A percentile compares a stretch with the other conserved stretches of the same genome.
These are phyloP conservation scores for Drosophila nigromelanica DNA, from an alignment of 1,140 invertebrate genomes.

Conservation along the genomic window DNA sequence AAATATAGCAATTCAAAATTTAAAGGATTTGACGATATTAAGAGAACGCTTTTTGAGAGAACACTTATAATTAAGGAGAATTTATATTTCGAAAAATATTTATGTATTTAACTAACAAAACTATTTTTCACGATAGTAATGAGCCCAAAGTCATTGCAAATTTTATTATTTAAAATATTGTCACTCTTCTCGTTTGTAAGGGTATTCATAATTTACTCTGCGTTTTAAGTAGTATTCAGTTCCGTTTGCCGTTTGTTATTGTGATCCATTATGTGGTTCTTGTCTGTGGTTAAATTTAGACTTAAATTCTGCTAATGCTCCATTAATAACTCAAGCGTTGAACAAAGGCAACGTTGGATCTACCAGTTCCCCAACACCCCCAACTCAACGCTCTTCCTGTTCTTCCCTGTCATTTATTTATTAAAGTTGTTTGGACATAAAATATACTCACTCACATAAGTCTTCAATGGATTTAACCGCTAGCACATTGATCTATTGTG, in stretches of 20 bases:
- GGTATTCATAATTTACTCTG: constrained; percentile 2
- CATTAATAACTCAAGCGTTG: constrained; percentile 74
- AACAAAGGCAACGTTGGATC: constrained; percentile 43
- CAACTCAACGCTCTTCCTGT: constrained; percentile 5
- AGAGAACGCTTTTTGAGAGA: too few species aligned
- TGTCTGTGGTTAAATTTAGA: constrained; percentile 36
- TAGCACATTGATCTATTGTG: constrained; percentile 42
- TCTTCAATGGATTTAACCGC: constrained; percentile 11
- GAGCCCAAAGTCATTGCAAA: not conserved
- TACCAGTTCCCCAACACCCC: not conserved
- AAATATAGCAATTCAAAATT: too few species aligned
- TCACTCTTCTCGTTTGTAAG: not conserved
- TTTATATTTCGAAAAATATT: too few species aligned
- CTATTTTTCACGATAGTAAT: too few species aligned
- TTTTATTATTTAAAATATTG: not conserved
- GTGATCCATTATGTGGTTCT: constrained; percentile 41
- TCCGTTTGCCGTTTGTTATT: constrained; percentile 39
- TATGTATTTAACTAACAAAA: too few species aligned
- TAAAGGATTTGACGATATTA: too few species aligned
- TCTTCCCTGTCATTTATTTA: constrained; percentile 21
- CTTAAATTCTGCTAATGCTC: constrained; percentile 67
- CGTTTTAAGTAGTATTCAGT: constrained; percentile 4
- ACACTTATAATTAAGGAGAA: too few species aligned
- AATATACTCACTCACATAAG: constrained; percentile 42
- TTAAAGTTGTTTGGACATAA: constrained; percentile 42